Evolutionary conservation across 2,113 vertebrate species (phyloP).

Genomic region (Glareola pratincola): DNA sequence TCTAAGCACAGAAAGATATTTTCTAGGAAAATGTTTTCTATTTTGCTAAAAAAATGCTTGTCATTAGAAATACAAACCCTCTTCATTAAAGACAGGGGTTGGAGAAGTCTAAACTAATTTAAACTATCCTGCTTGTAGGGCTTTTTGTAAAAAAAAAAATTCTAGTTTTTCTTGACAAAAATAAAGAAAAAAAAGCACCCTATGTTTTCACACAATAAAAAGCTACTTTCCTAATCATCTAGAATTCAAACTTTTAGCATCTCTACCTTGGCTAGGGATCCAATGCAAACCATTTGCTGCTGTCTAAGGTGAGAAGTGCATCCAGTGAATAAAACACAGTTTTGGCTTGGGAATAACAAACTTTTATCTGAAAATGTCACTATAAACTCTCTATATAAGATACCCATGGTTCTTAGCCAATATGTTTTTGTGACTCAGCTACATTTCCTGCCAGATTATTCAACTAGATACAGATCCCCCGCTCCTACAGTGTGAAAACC

Average conservation of each 20-base stretch:
- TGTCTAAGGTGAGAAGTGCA: not conserved
- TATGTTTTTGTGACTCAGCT: constrained; percentile 30
- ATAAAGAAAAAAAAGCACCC: not conserved
- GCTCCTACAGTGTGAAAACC: constrained; percentile 32
- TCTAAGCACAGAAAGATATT: not conserved
- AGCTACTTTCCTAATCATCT: not conserved
- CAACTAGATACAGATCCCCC: constrained; percentile 10
- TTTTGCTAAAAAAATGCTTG: not conserved
- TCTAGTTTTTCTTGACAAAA: not conserved
- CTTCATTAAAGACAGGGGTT: not conserved
- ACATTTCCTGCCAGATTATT: constrained; percentile 28
- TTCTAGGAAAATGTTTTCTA: constrained; percentile 5
- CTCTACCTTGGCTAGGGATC: not conserved
- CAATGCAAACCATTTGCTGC: not conserved
- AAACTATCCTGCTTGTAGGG: not conserved
- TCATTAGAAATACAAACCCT: not conserved
- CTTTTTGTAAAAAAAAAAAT: not conserved
- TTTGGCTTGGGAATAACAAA: not conserved
- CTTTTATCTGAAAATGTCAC: not conserved
- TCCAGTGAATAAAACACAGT: not conserved
- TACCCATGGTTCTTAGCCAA: not conserved
- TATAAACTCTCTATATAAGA: not conserved
- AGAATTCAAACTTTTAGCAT: not conserved
- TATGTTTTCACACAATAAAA: not conserved
- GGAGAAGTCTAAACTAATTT: not conserved